phyloP scores from a whole-genome alignment of 1,140 invertebrate species.

The Bombus sylvicola region DNA sequence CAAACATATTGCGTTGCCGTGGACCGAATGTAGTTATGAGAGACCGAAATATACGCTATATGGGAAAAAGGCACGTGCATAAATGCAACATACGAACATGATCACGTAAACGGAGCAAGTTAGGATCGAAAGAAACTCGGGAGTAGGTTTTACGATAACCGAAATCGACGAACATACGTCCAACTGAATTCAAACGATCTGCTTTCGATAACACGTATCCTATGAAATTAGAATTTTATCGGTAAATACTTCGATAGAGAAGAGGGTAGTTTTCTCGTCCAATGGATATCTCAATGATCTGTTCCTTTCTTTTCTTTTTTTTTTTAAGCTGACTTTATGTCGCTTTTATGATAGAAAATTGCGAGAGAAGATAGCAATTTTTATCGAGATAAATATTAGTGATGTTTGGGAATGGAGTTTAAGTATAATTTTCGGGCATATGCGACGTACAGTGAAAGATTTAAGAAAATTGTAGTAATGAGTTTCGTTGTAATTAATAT shows the following conservation, averaged over 20 bases:
- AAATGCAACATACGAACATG: neutral
- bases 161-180: neutral
- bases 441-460: too few species aligned
- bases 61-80: too few species aligned
- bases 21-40: neutral
- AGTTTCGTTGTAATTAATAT: too few species aligned
- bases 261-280: neutral
- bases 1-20: neutral
- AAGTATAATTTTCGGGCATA: too few species aligned
- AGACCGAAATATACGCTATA: neutral
- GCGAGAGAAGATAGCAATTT: neutral
- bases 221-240: slow-evolving; percentile 3
- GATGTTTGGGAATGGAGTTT: too few species aligned
- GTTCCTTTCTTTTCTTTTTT: too few species aligned
- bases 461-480: too few species aligned
- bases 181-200: neutral
- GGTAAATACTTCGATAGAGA: neutral
- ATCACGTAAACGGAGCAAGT: neutral
- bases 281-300: neutral
- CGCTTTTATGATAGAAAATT: neutral
- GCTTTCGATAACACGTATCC: neutral
- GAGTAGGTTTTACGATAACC: neutral
- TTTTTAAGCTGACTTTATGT: too few species aligned
- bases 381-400: too few species aligned
- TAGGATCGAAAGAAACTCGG: neutral